Base-by-base conservation (phyloP, 2,113 vertebrate genomes). In the Labrus mixtus region DNA sequence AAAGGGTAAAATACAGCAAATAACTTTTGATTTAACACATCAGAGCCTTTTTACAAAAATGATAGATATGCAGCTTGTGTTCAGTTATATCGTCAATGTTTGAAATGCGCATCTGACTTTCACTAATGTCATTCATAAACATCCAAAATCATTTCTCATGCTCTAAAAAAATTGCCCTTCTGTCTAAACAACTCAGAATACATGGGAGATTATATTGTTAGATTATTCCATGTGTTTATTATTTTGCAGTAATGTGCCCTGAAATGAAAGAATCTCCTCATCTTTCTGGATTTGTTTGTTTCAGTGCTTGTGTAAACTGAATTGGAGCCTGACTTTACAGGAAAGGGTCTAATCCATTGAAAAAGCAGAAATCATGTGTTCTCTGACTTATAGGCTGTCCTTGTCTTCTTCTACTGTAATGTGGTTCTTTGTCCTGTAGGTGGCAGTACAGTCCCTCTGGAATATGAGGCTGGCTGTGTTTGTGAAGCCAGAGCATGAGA, bases 361-460 rank as follows among this genome's bases (percentile, higher is more conserved):
- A 23, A 41, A 51, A 67, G 33, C 8, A 56, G 8, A 23, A 20
- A 57, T 63, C 16, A n/a, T 13, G 17, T 65, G 22, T 55, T 55
- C n/a, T 19, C 29, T 53, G 7, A 33, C 11, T 54, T 2, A 4
- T 19, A 58, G 17, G 12, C 12, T 45, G 3, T 16, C 59, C 6
- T 41, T 20, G 39, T 23, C 58, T 51, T 36, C 16, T 8, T 33
- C 39, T 12, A 6, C 53, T 81, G 80, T 88, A 81, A 84, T 91
- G 58, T 23, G 0, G 5, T 0, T 3, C 0, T 33, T 25, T 89
- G 64, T 79, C 81, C 87, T 88, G 7, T 85, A 97, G 96, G 95
- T 97, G 79, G 95, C 95, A 90, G 88, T 96, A 75, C 96, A 97
- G 29, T 96, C 95, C 75, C 94, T 97, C 33, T 97, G 96, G 95